Evolutionary conservation across 2,888 invertebrate species (phyloP), one percentile per base, ranked within the genome.

Genomic region (Apodemia hepburni): DNA sequence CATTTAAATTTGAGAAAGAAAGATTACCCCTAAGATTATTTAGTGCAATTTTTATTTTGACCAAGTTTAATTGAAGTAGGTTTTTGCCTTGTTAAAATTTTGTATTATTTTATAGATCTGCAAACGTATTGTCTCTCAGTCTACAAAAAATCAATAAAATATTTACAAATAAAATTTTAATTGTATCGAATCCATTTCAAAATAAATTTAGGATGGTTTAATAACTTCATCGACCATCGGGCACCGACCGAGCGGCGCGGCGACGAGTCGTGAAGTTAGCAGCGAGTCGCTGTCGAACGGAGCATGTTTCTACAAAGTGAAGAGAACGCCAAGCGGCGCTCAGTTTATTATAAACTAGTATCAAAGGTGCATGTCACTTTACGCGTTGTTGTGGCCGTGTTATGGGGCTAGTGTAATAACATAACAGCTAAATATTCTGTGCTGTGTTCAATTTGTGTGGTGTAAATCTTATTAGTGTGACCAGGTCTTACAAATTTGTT

Each of bases 351-450:
- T 79, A 71, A 77, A 78, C 82, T 80, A 74, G 75, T 79, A 75
- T 74, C 75, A 79, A 74, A 75, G 78, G 69, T 75, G 85, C 82
- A 85, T 85, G 90, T 89, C 86, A 81, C 74, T 76, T 78, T 77
- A 77, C 78, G 78, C 78, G 80, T 76, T 75, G 72, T 78, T 77
- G 81, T 81, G 80, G 71, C 82, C 87, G 88, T 78, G 86, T 87
- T 79, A 84, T 83, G 81, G 89, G 88, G 87, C 80, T 85, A 83
- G 87, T 89, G 87, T 74, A 84, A 82, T 88, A 88, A 87, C 86
- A 85, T 84, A 87, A 87, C 89, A 85, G 79, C 79, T 78, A 82
- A 83, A 82, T 80, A 84, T 89, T 87, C 78, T 78, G 88, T 89
- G 85, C 78, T 80, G 89, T 91, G 90, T 79, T 85, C 29, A 78